Evolutionary conservation across 2,888 invertebrate genomes (phyloP).

Genomic region (Synanthedon formicaeformis): DNA sequence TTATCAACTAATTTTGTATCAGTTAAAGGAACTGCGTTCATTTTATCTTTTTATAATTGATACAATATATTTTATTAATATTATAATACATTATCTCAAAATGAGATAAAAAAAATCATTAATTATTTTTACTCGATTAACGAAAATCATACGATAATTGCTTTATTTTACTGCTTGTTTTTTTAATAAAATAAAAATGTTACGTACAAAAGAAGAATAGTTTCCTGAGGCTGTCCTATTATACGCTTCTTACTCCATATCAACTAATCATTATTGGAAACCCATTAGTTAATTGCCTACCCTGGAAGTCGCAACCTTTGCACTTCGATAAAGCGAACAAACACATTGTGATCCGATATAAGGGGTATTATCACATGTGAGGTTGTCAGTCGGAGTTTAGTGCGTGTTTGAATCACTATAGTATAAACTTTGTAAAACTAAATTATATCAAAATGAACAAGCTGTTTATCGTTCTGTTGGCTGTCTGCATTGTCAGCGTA

Average conservation of each 20-base stretch:
- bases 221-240: not conserved
- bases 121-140: too few species aligned
- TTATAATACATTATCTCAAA: too few species aligned
- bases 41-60: too few species aligned
- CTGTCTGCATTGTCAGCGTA: constrained; percentile 43
- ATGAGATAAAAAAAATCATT: too few species aligned
- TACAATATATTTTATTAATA: too few species aligned
- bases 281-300: constrained; percentile 22
- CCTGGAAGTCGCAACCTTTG: constrained; percentile 20
- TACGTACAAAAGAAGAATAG: too few species aligned
- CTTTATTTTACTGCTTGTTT: too few species aligned
- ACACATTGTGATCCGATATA: constrained; percentile 18
- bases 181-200: too few species aligned
- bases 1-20: too few species aligned
- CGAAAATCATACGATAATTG: too few species aligned
- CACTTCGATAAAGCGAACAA: constrained; percentile 27
- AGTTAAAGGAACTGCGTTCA: too few species aligned
- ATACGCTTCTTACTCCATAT: not conserved
- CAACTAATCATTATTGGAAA: constrained; percentile 16
- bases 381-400: constrained; percentile 14
- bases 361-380: constrained; percentile 8
- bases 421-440: not conserved
- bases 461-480: constrained; percentile 34
- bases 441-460: constrained; percentile 38
- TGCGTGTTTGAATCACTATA: constrained; percentile 12